phyloP scores from a whole-genome alignment of 2,113 vertebrate genomes.

The Terrapene triunguis region DNA sequence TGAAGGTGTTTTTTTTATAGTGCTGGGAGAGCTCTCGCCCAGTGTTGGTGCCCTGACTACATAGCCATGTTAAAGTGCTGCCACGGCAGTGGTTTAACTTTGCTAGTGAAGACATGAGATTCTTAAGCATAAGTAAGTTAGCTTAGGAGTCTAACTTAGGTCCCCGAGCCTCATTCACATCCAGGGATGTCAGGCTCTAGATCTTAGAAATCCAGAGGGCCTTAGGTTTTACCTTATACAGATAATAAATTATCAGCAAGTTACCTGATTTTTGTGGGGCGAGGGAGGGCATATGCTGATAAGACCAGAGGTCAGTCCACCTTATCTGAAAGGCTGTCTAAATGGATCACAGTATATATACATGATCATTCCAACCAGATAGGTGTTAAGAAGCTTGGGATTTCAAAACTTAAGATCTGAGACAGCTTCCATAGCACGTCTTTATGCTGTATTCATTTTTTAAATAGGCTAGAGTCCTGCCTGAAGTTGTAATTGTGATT shows the following conservation, averaged over 20 bases:
- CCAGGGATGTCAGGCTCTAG: not conserved
- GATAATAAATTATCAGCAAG: too few species aligned
- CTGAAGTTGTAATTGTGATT: not conserved
- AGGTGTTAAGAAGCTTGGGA: not conserved
- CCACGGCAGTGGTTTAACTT: too few species aligned
- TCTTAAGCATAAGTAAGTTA: too few species aligned
- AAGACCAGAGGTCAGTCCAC: not conserved
- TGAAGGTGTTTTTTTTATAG: too few species aligned
- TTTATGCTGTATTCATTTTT: not conserved
- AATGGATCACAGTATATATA: rapidly evolving
- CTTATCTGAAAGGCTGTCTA: not conserved
- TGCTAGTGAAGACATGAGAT: too few species aligned
- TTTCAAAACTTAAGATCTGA: not conserved
- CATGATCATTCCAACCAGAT: not conserved
- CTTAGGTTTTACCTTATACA: too few species aligned
- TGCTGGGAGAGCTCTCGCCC: too few species aligned
- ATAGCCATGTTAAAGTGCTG: too few species aligned
- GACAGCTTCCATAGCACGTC: rapidly evolving
- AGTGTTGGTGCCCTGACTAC: too few species aligned
- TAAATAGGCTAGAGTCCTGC: rapidly evolving
- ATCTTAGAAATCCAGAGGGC: not conserved
- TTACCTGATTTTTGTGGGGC: too few species aligned
- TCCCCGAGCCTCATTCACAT: too few species aligned
- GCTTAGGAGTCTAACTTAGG: too few species aligned
- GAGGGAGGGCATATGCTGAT: not conserved